Evolutionary conservation across 1,140 invertebrate species (phyloP).

Genomic region (Zeugodacus cucurbitae): DNA sequence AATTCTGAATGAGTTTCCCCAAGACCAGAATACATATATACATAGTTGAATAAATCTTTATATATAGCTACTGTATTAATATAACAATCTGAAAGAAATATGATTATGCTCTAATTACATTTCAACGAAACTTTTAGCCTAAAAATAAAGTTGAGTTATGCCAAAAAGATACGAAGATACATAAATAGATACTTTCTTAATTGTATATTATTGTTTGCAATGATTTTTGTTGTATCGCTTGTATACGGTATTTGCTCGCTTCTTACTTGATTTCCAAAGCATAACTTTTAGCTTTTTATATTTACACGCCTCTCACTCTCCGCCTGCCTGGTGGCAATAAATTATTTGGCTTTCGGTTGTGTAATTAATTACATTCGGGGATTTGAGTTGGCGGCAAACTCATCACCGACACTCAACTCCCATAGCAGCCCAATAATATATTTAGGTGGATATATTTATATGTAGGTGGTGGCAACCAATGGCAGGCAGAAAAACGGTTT

Average conservation of each 20-base stretch:
- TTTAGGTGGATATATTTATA: background rate
- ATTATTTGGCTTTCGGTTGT: background rate
- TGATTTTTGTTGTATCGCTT: background rate
- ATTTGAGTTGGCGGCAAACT: background rate
- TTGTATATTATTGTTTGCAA: background rate
- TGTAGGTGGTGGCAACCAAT: background rate
- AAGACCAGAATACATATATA: too few species aligned
- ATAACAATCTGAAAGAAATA: too few species aligned
- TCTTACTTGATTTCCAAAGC: background rate
- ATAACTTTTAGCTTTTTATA: background rate
- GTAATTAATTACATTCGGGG: background rate
- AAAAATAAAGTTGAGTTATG: too few species aligned
- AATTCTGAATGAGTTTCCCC: too few species aligned
- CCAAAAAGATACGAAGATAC: too few species aligned
- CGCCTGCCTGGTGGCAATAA: background rate
- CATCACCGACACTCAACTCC: background rate
- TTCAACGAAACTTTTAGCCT: too few species aligned
- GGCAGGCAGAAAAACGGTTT: background rate
- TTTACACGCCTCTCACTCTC: background rate
- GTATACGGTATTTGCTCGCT: background rate
- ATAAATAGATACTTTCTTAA: too few species aligned
- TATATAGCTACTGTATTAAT: too few species aligned
- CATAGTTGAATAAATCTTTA: too few species aligned
- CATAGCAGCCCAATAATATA: background rate
- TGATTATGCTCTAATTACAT: too few species aligned